phyloP scores from a whole-genome alignment of 2,113 vertebrate species.

The Atlantisia rogersi region DNA sequence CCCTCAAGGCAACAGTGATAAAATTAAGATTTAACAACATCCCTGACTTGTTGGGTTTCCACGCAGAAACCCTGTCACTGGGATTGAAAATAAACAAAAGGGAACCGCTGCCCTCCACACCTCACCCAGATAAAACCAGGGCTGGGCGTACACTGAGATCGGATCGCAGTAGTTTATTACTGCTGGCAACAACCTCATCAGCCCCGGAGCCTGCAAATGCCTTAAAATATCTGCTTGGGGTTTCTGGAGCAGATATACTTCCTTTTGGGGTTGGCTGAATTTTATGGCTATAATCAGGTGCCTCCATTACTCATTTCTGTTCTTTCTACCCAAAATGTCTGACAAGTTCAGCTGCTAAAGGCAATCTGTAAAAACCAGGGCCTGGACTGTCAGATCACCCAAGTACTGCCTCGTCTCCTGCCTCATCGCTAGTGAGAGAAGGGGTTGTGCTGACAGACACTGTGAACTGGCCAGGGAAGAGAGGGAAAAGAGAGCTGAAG shows the following conservation, averaged over 20 bases:
- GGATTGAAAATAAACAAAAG: background rate
- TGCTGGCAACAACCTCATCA: constrained; percentile 14
- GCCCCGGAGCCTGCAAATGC: background rate
- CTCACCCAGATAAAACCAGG: background rate
- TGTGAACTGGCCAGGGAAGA: background rate
- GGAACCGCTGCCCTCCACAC: background rate
- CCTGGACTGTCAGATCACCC: background rate
- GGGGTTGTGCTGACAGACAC: background rate
- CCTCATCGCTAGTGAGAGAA: constrained; percentile 20
- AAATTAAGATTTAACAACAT: background rate
- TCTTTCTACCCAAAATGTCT: constrained; percentile 54
- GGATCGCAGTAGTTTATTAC: background rate
- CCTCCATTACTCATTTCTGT: constrained; percentile 50
- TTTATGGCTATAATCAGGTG: constrained; percentile 27
- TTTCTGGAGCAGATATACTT: background rate
- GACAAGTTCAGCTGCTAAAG: constrained; percentile 42
- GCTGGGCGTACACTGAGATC: background rate
- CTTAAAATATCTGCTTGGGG: constrained; percentile 7
- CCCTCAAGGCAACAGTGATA: rapidly evolving
- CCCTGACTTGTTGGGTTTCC: background rate
- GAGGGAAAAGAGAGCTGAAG: background rate
- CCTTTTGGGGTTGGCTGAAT: constrained; percentile 41
- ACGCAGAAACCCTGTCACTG: rapidly evolving
- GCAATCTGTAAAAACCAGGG: constrained; percentile 13
- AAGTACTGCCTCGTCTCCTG: background rate